These are phyloP conservation scores for Arenaria interpres DNA, from an alignment of 2,113 vertebrate species.

Conservation along the genomic window DNA sequence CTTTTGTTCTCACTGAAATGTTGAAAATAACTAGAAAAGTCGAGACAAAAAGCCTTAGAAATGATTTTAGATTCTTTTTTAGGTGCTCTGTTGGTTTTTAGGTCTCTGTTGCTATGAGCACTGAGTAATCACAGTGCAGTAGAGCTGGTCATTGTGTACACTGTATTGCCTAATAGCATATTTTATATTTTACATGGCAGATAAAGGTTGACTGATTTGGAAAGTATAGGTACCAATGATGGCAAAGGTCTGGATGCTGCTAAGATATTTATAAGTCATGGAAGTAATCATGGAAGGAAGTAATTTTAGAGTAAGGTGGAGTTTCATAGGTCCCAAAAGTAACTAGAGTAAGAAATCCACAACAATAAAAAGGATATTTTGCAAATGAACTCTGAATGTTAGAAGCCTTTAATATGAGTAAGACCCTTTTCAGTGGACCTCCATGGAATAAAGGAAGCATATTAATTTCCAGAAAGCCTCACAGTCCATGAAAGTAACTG, in stretches of 20 bases:
- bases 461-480: background rate
- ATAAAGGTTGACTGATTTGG: background rate
- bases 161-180: background rate
- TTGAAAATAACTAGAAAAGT: background rate
- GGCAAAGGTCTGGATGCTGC: background rate
- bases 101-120: background rate
- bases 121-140: background rate
- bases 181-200: background rate
- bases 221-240: background rate
- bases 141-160: background rate
- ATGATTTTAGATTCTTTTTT: background rate
- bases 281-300: background rate
- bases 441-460: background rate
- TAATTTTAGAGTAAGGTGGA: background rate
- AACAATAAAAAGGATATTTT: background rate
- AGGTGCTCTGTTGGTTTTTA: background rate
- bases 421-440: background rate
- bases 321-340: background rate
- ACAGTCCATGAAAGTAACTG: background rate
- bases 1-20: background rate
- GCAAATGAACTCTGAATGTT: background rate
- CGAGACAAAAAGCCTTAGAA: background rate
- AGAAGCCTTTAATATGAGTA: background rate
- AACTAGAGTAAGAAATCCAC: background rate
- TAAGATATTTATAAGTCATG: background rate